A percentile compares a stretch with the other conserved stretches of the same genome.
These are phyloP conservation scores for Fundulus diaphanus DNA, from an alignment of 2,797 vertebrate genomes.

Conservation along the genomic window DNA sequence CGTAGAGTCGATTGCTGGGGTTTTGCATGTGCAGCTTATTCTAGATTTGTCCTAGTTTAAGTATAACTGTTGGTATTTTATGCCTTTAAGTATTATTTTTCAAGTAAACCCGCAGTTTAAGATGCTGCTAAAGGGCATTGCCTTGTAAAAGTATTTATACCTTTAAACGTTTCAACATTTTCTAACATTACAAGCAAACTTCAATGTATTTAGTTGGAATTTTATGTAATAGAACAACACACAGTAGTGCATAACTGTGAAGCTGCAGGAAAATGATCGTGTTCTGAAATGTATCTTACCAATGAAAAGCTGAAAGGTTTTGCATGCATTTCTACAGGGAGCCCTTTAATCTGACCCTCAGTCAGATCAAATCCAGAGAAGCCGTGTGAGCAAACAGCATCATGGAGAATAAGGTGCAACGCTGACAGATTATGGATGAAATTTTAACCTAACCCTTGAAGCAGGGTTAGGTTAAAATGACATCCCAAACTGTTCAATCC, in stretches of 20 bases:
- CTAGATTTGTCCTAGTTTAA: constrained; percentile 2
- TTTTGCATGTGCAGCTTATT: not conserved
- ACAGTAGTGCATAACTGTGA: not conserved
- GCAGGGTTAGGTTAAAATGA: not conserved
- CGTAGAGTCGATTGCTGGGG: constrained; percentile 31
- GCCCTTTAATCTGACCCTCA: not conserved
- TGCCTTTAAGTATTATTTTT: not conserved
- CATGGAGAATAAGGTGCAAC: not conserved
- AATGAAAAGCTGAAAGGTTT: not conserved
- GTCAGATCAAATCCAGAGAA: not conserved
- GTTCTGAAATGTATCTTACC: not conserved
- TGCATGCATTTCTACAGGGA: not conserved
- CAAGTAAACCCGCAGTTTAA: not conserved
- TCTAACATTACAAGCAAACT: not conserved
- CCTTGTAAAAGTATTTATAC: not conserved
- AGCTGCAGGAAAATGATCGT: not conserved
- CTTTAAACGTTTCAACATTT: not conserved
- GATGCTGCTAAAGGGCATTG: not conserved
- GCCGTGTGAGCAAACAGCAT: not conserved
- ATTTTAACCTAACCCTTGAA: not conserved
- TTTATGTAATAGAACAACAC: not conserved
- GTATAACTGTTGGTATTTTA: not conserved
- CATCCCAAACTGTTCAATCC: no score
- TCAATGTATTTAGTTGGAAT: not conserved
- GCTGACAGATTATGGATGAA: not conserved